Conservation (phyloP, 2,888 invertebrate species). For the Seira sanloemensis region DNA sequence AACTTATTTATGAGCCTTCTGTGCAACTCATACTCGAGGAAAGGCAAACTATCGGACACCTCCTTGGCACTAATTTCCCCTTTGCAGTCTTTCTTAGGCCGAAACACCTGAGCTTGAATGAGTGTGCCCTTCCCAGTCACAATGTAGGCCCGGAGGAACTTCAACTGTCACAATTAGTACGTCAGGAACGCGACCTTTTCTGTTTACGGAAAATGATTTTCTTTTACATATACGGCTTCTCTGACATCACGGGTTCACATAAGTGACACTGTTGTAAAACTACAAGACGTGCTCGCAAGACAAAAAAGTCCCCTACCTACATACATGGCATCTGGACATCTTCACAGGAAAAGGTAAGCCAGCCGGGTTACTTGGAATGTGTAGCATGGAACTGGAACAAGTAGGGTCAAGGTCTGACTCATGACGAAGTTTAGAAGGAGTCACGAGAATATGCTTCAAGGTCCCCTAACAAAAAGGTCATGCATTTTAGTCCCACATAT, state of each 20-base stretch:
- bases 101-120: conserved; percentile 85
- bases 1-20: conserved; percentile 92
- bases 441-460: conserved; percentile 44
- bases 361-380: conserved; percentile 87
- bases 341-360: conserved; percentile 85
- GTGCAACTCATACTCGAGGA: conserved; percentile 96
- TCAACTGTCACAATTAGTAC: conserved; percentile 93
- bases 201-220: conserved; percentile 76
- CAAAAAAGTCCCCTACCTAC: conserved; percentile 79
- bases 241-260: no score
- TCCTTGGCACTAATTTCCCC: conserved; percentile 93
- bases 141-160: conserved; percentile 85
- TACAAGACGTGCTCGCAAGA: background rate
- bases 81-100: conserved; percentile 85
- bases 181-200: conserved; percentile 91
- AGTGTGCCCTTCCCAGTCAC: conserved; percentile 84
- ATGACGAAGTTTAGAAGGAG: conserved; percentile 57
- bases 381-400: conserved; percentile 81
- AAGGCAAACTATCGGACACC: conserved; percentile 95
- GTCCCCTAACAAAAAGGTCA: conserved; percentile 33
- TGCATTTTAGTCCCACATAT: background rate
- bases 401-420: conserved; percentile 73
- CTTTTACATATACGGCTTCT: no score
- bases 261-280: background rate
- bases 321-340: conserved; percentile 84